Evolutionary conservation across 2,888 invertebrate species (phyloP), one percentile per base, ranked within the genome.

Genomic region (Eupithecia exiguata): DNA sequence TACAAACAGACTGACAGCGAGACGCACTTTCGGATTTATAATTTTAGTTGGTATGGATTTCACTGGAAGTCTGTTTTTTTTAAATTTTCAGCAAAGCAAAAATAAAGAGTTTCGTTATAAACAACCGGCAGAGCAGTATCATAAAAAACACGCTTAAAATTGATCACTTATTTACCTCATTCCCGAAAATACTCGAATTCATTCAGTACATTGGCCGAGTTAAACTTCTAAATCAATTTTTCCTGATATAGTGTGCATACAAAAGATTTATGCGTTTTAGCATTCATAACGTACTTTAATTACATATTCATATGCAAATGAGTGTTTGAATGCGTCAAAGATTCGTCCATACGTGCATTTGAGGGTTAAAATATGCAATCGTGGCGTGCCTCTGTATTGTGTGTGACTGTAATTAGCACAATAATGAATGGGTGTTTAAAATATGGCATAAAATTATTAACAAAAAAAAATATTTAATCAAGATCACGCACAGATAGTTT

Each of bases 291-390:
- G 89, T 88, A 89, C 88, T 92, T 92, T 94, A 94, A 94, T 94
- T 93, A 94, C 90, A 92, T 89, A 94, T 94, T 94, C 93, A 93
- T 92, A 94, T 94, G 93, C 88, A 93, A 94, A 94, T 94, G 83
- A 88, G 87, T 86, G 85, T 87, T 87, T 87, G 89, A 90, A 89
- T 87, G 89, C 89, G 87, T 89, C 88, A 92, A 92, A 91, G 91
- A 93, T 91, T 91, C 89, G 89, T 89, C 87, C 90, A 81, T 81
- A 63, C 58, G 61, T 72, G 70, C 35, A 74, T 67, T 76, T 72
- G 71, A 71, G 76, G 72, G 77, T 78, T 80, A 85, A 88, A 88
- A 89, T 87, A 90, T 90, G 90, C 92, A 90, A 91, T 90, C 90
- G 92, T 92, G 90, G 74, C 92, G 89, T 92, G 89, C 88, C 84